Evolutionary conservation across 2,113 vertebrate genomes (phyloP).

Genomic region (Ploceus nigricollis): DNA sequence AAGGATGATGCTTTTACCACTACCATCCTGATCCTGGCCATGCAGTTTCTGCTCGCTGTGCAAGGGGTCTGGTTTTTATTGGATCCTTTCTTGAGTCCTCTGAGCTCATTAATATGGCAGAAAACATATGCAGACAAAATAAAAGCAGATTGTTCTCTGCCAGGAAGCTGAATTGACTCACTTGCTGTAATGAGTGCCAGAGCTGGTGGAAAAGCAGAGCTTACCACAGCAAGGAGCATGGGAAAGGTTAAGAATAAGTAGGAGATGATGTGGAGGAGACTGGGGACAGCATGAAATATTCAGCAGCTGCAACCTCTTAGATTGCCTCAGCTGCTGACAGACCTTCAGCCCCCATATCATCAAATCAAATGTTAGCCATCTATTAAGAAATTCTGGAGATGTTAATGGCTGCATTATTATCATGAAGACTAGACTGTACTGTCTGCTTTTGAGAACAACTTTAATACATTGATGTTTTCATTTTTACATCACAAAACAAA

Average conservation of each 20-base stretch:
- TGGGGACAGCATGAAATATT: background rate
- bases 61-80: background rate
- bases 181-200: conserved; percentile 27
- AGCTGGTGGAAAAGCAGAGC: conserved; percentile 34
- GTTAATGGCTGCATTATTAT: background rate
- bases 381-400: background rate
- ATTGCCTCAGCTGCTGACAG: background rate
- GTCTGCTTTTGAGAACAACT: background rate
- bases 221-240: conserved; percentile 34
- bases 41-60: background rate
- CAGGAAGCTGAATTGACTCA: conserved; percentile 51
- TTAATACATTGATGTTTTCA: background rate
- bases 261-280: background rate
- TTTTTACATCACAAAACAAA: background rate
- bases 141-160: conserved; percentile 7
- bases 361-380: background rate
- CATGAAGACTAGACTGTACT: background rate
- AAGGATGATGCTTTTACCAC: background rate
- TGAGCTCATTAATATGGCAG: conserved; percentile 43
- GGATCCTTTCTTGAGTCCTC: background rate
- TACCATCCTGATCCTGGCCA: background rate
- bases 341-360: background rate
- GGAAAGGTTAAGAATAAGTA: conserved; percentile 46
- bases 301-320: background rate
- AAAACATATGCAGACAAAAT: conserved; percentile 49